These are phyloP conservation scores for Leptinotarsa undecemlineata DNA, from an alignment of 1,140 invertebrate genomes.

Conservation along the genomic window DNA sequence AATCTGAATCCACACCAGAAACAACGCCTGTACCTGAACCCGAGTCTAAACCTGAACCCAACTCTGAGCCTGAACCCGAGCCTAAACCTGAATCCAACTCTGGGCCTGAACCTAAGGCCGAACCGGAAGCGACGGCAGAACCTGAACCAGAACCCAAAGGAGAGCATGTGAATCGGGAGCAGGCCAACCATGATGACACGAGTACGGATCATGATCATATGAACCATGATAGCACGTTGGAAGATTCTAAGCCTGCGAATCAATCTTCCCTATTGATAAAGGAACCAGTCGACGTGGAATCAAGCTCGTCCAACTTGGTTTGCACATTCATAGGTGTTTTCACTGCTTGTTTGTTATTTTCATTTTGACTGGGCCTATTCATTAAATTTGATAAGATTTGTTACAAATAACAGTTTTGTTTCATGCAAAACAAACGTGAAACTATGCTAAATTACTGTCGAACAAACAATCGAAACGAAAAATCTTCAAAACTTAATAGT, in stretches of 20 bases:
- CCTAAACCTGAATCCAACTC: slow-evolving; percentile 41
- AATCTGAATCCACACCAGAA: background rate
- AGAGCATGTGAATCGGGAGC: background rate
- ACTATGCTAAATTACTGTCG: too few species aligned
- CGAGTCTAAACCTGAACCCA: slow-evolving; percentile 44
- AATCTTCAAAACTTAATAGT: too few species aligned
- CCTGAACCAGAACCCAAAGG: slow-evolving; percentile 49
- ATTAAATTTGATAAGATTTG: too few species aligned
- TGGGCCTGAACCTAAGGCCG: slow-evolving; percentile 50
- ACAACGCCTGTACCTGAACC: slow-evolving; percentile 48
- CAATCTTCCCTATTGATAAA: background rate
- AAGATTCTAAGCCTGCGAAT: background rate
- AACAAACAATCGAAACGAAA: too few species aligned
- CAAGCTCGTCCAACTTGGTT: background rate
- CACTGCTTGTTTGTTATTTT: background rate
- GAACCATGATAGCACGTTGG: background rate
- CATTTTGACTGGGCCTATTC: background rate
- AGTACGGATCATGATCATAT: slow-evolving; percentile 4
- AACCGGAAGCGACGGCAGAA: slow-evolving; percentile 45
- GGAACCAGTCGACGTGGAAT: background rate
- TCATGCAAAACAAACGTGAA: too few species aligned
- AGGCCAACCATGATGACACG: background rate
- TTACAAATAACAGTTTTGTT: too few species aligned
- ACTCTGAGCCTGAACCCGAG: slow-evolving; percentile 35
- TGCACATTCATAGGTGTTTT: background rate